Base-by-base conservation (phyloP, 1,140 invertebrate species). In the Uloborus diversus region DNA sequence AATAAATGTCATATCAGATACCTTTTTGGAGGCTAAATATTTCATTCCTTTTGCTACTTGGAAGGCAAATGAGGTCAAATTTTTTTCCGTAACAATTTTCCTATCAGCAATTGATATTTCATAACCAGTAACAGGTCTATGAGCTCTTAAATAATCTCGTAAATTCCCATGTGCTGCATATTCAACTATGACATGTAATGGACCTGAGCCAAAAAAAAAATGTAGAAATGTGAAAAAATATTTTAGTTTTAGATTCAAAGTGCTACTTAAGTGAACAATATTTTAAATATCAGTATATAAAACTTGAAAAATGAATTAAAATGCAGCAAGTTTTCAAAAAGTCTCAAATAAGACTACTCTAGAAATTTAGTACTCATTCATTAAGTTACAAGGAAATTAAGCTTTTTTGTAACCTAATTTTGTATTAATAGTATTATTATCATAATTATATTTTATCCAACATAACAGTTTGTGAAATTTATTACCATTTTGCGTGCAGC, bases 21-120 rank as follows among this genome's bases (percentile, higher is more conserved):
- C 94, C 88, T 94, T 91, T 89, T 94, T 92, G 4, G 95, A 96
- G 4, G 96, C 92, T 59, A 99, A 89, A 88, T 99, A 99, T 84
- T 98, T 95, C 97, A 99, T 99, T 76, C 97, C 97, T 81, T 94
- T 90, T 1, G 97, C 73, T 14, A 99, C 93, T 90, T 99, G 97
- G 86, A 94, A 98, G 0, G 96, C 94, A 88, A 98, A 99, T 17
- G 95, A 96, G 3, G 98, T 94, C 25, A 99, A 89, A 87, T 99
- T 94, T 28, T 75, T 69, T 33, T 73, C 61, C n/a, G 53, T 47
- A 14, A 68, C 59, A 14, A 70, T 35, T 14, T 59, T 51, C 28
- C 65, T 51, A 20, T 30, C 35, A 53, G 84, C 85, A 51, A 91
- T 91, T 2, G 92, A 90, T 13, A 91, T 90, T 62, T 88, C 85